phyloP scores from a whole-genome alignment of 2,113 vertebrate species.

The Labrus mixtus region DNA sequence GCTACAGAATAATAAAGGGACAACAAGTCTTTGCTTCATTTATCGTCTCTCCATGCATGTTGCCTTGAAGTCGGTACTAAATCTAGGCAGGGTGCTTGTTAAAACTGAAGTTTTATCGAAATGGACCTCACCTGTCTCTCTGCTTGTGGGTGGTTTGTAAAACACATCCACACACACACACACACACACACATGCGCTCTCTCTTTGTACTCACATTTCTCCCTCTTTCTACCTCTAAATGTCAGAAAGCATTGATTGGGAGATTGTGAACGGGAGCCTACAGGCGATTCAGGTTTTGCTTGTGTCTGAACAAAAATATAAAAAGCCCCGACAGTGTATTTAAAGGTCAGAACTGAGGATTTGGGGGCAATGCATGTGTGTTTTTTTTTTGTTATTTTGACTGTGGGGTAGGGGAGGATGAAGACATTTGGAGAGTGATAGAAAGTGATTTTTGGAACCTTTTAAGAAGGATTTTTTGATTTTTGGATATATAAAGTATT shows the following conservation, averaged over 20 bases:
- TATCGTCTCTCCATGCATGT: neutral
- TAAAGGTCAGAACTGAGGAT: conserved; percentile 63
- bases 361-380: neutral
- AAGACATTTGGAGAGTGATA: neutral
- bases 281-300: conserved; percentile 61
- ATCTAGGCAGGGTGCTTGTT: conserved; percentile 10
- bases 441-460: no score
- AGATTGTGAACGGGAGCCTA: conserved; percentile 61
- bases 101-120: neutral
- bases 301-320: conserved; percentile 53
- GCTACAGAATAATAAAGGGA: neutral
- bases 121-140: conserved; percentile 20
- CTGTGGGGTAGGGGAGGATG: neutral
- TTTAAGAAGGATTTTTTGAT: no score
- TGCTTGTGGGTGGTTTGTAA: neutral
- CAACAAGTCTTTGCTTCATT: neutral
- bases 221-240: conserved; percentile 42
- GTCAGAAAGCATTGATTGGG: conserved; percentile 74
- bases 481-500: no score
- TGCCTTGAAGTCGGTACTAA: conserved; percentile 9
- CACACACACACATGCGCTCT: neutral
- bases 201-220: neutral
- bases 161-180: neutral
- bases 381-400: neutral
- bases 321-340: conserved; percentile 48